Evolutionary conservation across 2,888 invertebrate genomes (phyloP), one percentile per base, ranked within the genome.

Genomic region (Drosophila lutescens): DNA sequence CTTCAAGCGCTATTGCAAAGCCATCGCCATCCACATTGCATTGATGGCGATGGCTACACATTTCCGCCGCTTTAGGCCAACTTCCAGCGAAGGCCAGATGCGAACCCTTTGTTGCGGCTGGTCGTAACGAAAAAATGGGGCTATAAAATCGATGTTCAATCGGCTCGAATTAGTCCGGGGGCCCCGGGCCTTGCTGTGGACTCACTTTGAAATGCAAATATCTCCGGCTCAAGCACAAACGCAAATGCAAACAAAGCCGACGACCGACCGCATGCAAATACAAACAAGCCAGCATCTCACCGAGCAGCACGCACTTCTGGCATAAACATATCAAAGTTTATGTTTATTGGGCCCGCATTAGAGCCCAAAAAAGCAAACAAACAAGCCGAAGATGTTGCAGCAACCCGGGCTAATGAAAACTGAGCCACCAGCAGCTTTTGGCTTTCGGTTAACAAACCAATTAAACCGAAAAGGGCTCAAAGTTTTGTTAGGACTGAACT

Each of bases 121-220:
- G 53, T 57, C 66, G 78, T 82, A 69, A 75, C 80, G 47, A 79
- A 67, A 82, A 86, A 81, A 76, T 62, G 73, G 66, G 65, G 69
- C 83, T 86, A 84, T 88, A 80, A 80, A 86, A 76, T 80, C 80
- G 71, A 76, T 87, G 76, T 76, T 82, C 88, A 86, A 82, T 88
- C 78, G 65, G 47, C 23, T 49, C 62, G 80, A 87, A 87, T 77
- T 77, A 69, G 84, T 73, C 68, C 76, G 80, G 73, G 77, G 82
- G 66, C 77, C 43, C 7, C 32, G 2, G 20, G 41, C 51, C n/a
- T n/a, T n/a, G 49, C 54, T 17, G 78, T 49, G 80, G 80, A 76
- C 80, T 74, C 78, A 78, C 74, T 86, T 83, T 88, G 86, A 76
- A 83, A 83, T 86, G 88, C 83, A 83, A 83, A 83, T 83, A 73